These are phyloP conservation scores for Drepana arcuata DNA, from an alignment of 1,140 invertebrate genomes.

Conservation along the genomic window DNA sequence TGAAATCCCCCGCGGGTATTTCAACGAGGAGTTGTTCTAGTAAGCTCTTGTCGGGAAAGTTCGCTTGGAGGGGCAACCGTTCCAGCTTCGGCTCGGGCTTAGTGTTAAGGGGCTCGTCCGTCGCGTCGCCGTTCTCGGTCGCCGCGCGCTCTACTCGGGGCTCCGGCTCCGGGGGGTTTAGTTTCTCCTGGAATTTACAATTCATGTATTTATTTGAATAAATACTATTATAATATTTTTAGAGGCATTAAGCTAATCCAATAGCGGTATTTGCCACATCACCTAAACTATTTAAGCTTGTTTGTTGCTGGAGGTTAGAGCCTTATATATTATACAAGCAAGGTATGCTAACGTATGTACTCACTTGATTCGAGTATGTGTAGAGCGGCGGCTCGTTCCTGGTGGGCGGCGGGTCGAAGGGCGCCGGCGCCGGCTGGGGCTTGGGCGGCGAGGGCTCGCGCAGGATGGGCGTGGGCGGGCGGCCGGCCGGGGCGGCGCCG, in stretches of 20 bases:
- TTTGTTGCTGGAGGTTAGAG: too few relatives aligned
- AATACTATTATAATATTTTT: too few relatives aligned
- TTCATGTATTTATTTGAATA: too few relatives aligned
- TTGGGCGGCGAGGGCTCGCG: conserved; percentile 19
- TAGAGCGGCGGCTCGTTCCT: conserved; percentile 81
- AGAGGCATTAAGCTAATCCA: too few relatives aligned
- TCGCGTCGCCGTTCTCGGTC: conserved; percentile 42
- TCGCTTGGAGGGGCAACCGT: conserved; percentile 59
- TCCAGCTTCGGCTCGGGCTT: conserved; percentile 25
- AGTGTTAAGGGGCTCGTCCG: too few relatives aligned
- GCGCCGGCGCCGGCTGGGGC: not conserved
- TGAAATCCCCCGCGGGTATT: conserved; percentile 77
- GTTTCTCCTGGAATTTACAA: too few relatives aligned
- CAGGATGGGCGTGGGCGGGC: conserved; percentile 40
- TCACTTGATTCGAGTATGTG: conserved; percentile 84
- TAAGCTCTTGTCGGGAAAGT: conserved; percentile 75
- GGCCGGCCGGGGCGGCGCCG: conserved; percentile 35
- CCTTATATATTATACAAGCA: too few relatives aligned
- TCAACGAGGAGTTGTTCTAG: conserved; percentile 84
- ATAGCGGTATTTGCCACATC: too few relatives aligned
- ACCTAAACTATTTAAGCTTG: too few relatives aligned
- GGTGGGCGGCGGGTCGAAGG: conserved; percentile 78
- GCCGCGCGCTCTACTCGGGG: conserved; percentile 34
- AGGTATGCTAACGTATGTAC: too few relatives aligned
- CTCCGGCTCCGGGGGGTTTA: conserved; percentile 28